Base-by-base conservation (phyloP, 2,797 vertebrate genomes). In the Lophura swinhoii region DNA sequence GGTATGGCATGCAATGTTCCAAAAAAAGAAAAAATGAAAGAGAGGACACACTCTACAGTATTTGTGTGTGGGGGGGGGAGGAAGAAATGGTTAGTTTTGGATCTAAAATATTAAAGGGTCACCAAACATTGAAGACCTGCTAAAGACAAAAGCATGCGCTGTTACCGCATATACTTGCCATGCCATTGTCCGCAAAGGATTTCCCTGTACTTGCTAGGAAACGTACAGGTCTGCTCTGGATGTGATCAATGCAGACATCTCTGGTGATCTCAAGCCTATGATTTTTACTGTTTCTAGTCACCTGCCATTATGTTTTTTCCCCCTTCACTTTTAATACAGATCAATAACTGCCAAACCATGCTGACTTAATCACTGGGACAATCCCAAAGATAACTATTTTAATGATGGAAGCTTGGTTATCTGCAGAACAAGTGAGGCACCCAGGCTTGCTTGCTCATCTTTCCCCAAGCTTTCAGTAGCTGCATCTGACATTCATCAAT, bases 61-160 rank as follows among this genome's bases (percentile, higher is more conserved):
- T 55, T 62, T 39, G 12, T 28, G 26, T 10, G 28, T 10, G 51
- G 3, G 15, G 51, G 26, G 51, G 15, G 9, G 51, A 8, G 26
- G 49, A 10, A 16, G 51, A 16, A 29, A 53, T 28, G 51, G 53
- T 55, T 97, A 93, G 81, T 89, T 89, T 96, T 70, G 93, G 78
- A 94, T 76, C 46, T 78, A 91, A 94, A 95, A 97, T 95, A 97
- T 72, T 76, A 84, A 89, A 58, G 49, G 44, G 53, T 14, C 69
- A 96, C 91, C 91, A 96, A 95, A 97, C 85, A 69, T 62, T 85
- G 55, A 77, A 91, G 93, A 97, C 91, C 86, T 0, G 44, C 94
- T 85, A 84, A 85, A 28, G 53, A 95, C 78, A 90, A 89, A 93
- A 88, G 23, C 4, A 14, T 64, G 48, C 10, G 62, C 31, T 67